phyloP scores from a whole-genome alignment of 2,113 vertebrate genomes.

The Mixornis gularis region DNA sequence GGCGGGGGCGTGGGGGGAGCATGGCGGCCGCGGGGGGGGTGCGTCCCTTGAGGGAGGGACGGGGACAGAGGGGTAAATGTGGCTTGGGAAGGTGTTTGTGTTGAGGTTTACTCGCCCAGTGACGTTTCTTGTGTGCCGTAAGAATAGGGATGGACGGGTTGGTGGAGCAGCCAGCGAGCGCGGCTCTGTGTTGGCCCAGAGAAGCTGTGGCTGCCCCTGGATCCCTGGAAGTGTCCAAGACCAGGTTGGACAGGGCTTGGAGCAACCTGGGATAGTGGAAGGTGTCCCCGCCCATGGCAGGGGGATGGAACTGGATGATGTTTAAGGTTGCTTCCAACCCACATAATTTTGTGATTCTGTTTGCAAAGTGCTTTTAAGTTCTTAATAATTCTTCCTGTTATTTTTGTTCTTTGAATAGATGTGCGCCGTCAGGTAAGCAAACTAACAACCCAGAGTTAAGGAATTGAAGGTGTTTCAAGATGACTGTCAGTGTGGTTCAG shows the following conservation, averaged over 20 bases:
- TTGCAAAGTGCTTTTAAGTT: not conserved
- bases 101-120: accelerated
- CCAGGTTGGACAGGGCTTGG: not conserved
- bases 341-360: not conserved
- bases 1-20: accelerated
- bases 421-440: not conserved
- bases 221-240: not conserved
- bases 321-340: too few species aligned
- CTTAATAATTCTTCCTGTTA: accelerated
- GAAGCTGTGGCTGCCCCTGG: not conserved
- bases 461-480: not conserved
- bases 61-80: accelerated
- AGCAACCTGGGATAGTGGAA: not conserved
- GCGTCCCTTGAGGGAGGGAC: accelerated
- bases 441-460: not conserved
- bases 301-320: too few species aligned
- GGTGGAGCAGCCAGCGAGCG: not conserved
- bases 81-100: accelerated
- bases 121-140: accelerated
- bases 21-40: not conserved
- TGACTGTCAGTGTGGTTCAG: not conserved
- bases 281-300: not conserved
- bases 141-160: accelerated
- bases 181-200: not conserved
- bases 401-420: not conserved